phyloP scores from a whole-genome alignment of 2,888 invertebrate genomes.

The Hylaea fasciaria region DNA sequence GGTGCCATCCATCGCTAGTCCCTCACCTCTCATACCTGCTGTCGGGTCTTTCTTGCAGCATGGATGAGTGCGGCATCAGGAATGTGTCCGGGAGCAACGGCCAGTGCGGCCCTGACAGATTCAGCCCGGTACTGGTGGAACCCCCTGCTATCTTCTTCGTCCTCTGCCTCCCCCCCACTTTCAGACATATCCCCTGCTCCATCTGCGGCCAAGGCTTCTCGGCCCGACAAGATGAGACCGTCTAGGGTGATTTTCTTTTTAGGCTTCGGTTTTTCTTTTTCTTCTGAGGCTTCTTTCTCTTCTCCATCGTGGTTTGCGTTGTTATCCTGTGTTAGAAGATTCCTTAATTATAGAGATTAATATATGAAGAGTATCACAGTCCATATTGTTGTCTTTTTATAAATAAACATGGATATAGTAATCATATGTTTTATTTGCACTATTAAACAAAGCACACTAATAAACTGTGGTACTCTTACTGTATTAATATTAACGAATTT shows the following conservation, averaged over 20 bases:
- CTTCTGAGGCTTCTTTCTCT: constrained; percentile 29
- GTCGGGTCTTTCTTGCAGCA: constrained; percentile 97
- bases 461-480: too few species aligned
- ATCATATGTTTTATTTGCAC: neutral
- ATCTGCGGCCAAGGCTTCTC: constrained; percentile 93
- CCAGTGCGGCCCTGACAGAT: constrained; percentile 90
- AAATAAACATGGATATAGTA: too few species aligned
- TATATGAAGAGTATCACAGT: neutral
- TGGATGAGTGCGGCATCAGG: constrained; percentile 99
- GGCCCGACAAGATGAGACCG: constrained; percentile 89
- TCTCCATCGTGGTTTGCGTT: constrained; percentile 50
- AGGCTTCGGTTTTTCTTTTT: constrained; percentile 51
- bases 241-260: constrained; percentile 79
- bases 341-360: constrained; percentile 9
- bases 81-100: constrained; percentile 92
- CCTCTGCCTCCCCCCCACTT: constrained; percentile 81
- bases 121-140: constrained; percentile 85
- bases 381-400: neutral
- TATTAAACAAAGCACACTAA: too few species aligned
- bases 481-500: too few species aligned
- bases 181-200: constrained; percentile 87
- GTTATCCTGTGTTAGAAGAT: constrained; percentile 51
- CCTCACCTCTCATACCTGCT: constrained; percentile 93
- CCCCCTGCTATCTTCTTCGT: constrained; percentile 71
- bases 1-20: constrained; percentile 81